A percentile compares a stretch with the other conserved stretches of the same genome.
These are phyloP conservation scores for Sinocyclocheilus grahami DNA, from an alignment of 2,113 vertebrate species.

Conservation along the genomic window DNA sequence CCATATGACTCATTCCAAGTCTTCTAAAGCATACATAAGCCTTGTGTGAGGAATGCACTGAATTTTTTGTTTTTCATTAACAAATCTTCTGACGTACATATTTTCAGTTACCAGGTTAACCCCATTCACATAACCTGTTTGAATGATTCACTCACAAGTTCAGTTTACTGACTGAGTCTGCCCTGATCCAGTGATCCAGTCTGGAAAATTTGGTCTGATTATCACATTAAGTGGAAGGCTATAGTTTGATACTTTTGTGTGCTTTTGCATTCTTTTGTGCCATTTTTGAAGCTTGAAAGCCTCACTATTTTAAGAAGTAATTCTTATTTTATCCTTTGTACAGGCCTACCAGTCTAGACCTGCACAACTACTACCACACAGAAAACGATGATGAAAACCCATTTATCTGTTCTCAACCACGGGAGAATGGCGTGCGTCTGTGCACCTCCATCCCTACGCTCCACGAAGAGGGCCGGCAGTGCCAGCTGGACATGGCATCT, in stretches of 20 bases:
- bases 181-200: not conserved
- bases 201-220: too few species aligned
- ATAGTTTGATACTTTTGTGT: not conserved
- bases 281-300: not conserved
- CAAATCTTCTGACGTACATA: not conserved
- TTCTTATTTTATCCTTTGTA: conserved; percentile 28
- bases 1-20: not conserved
- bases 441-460: conserved; percentile 84
- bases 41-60: not conserved
- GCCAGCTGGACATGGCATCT: conserved; percentile 82
- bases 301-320: not conserved
- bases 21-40: not conserved
- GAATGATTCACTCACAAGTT: not conserved
- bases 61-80: not conserved
- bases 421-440: conserved; percentile 91
- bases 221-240: not conserved
- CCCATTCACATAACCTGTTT: not conserved
- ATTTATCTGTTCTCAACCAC: conserved; percentile 93
- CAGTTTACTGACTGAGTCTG: not conserved
- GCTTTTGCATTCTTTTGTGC: not conserved
- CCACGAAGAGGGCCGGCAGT: conserved; percentile 84
- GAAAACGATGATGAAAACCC: conserved; percentile 96
- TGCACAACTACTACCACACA: conserved; percentile 89
- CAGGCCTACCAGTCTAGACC: conserved; percentile 82
- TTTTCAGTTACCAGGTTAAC: not conserved